Evolutionary conservation across 2,797 vertebrate genomes (phyloP), one percentile per base, ranked within the genome.

Genomic region (Tarsius wallacei): DNA sequence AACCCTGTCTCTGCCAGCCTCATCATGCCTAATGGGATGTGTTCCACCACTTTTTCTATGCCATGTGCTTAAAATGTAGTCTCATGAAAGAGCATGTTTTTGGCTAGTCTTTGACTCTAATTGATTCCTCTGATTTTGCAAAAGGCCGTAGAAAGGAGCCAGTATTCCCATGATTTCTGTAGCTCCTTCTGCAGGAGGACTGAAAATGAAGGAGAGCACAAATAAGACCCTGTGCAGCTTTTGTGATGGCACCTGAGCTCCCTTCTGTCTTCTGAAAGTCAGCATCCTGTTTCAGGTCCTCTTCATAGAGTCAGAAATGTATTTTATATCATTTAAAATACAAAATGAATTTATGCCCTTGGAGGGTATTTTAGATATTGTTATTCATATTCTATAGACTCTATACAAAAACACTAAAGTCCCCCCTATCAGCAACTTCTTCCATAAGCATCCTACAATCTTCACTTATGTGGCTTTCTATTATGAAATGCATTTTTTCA

Each of bases 181-280:
- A 36, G 51, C 3, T 31, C 57, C 36, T 81, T 73, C 36, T n/a
- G 5, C 14, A 17, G 9, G 10, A 87, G 13, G 0, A 1, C 4
- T 55, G 33, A 26, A 3, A 26, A 33, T 10, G 17, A 57, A 12
- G n/a, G 15, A 15, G 5, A 78, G 5, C 26, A 57, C 61, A 93
- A 1, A 15, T 11, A 31, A 13, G 28, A 61, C 13, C 5, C 24
- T 3, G 6, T 26, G 1, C 1, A 33, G 13, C 0, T 59, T 70
- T 76, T 63, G 8, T 36, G 59, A 7, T 31, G 33, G 24, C n/a
- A 6, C 2, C 7, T 71, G 17, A 66, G 7, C 9, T 89, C 11
- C 4, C 0, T 33, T 77, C 14, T 83, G 8, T 77, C 16, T 74
- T 87, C n/a, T 31, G 19, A 51, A 77, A 15, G 70, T 95, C 14